Evolutionary conservation across 2,113 vertebrate genomes (phyloP), one percentile per base, ranked within the genome.

Genomic region (Machaerirhynchus nigripectus): DNA sequence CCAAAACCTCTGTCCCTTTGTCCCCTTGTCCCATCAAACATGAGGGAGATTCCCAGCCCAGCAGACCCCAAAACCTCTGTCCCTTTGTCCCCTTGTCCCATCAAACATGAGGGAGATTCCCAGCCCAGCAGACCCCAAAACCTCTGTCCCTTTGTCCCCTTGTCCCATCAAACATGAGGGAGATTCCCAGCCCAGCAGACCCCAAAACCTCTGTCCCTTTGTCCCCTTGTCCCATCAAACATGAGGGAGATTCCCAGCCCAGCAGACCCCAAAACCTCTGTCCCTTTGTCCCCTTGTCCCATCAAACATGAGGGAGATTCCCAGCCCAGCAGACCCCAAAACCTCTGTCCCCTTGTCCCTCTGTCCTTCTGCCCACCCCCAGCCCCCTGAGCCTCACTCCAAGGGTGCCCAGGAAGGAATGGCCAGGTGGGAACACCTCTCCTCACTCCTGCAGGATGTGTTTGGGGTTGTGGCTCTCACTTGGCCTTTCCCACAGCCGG

Each of bases 351-450:
- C 46, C 11, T 47, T 2, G 0, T 67, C 42, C 67, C 55, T 3
- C 8, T 26, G n/a, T 37, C 47, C 37, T 35, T 23, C 28, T 46
- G 22, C 1, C 37, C 70, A 11, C 19, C 7, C 0, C 6, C 19
- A 26, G 18, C 18, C 13, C 35, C 65, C 31, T 0, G 9, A 2
- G 24, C 19, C 57, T 22, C 35, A 0, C 44, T 33, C 20, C 40
- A 4, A 3, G 52, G 59, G 7, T 26, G 40, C 33, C 5, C 24
- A 11, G 73, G 24, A 46, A 16, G 35, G 27, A 37, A 61, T 0
- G 3, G 47, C 3, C 4, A 2, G 0, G 0, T 3, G 22, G 46
- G 27, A 46, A 47, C 0, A 6, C 15, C 22, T 53, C 28, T 30
- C 30, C 23, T 31, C 7, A 1, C 39, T 4, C 42, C 14, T 11